Conservation (phyloP, 1,140 invertebrate species). For the Bradysia coprophila region DNA sequence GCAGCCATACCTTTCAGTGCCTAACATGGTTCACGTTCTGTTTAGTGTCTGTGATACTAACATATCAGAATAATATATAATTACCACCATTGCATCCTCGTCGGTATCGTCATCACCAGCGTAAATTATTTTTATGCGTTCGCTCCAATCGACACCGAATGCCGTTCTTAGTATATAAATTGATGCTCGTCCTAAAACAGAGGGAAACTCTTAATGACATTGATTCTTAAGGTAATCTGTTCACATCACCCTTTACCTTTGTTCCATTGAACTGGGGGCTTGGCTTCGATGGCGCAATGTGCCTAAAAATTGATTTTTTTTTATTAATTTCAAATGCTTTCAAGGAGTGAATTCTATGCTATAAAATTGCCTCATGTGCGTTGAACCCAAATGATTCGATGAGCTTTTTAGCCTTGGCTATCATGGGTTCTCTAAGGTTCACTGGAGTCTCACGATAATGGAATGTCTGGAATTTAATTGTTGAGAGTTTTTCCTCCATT, state of each 20-base stretch:
- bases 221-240: background rate
- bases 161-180: slow-evolving; percentile 78
- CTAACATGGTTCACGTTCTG: slow-evolving; percentile 26
- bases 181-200: slow-evolving; percentile 46
- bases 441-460: slow-evolving; percentile 70
- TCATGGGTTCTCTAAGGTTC: slow-evolving; percentile 38
- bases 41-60: background rate
- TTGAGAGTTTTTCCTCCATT: no score
- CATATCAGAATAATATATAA: slow-evolving; percentile 9
- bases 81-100: slow-evolving; percentile 78
- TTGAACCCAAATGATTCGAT: slow-evolving; percentile 60
- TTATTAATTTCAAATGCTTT: no score
- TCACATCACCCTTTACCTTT: slow-evolving; percentile 31
- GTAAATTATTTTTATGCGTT: slow-evolving; percentile 76
- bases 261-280: slow-evolving; percentile 78
- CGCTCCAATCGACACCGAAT: slow-evolving; percentile 80
- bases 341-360: no score
- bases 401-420: slow-evolving; percentile 44
- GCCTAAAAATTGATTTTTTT: no score
- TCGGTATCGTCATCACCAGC: slow-evolving; percentile 79
- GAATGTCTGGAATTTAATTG: no score
- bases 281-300: slow-evolving; percentile 73
- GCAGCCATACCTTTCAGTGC: slow-evolving; percentile 77
- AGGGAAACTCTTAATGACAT: background rate
- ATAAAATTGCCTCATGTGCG: slow-evolving; percentile 51